A percentile compares a stretch with the other conserved stretches of the same genome.
These are phyloP conservation scores for Nasonia giraulti DNA, from an alignment of 1,140 invertebrate genomes.

Conservation along the genomic window DNA sequence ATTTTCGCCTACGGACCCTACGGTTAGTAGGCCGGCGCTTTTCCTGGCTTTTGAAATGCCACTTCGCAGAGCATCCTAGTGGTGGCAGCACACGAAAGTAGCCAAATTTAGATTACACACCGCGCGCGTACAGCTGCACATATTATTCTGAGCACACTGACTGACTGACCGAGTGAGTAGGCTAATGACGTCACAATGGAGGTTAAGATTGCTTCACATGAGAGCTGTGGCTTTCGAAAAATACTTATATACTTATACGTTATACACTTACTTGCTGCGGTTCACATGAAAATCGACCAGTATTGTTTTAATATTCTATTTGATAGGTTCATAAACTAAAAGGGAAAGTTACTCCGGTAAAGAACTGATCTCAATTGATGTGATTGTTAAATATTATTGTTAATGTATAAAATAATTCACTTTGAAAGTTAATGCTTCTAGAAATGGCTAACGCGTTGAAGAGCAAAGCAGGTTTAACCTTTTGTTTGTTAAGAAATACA, in stretches of 20 bases:
- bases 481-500: background rate
- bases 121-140: background rate
- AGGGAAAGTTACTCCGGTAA: background rate
- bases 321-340: constrained; percentile 34
- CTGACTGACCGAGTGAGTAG: too few species aligned
- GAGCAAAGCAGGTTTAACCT: background rate
- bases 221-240: background rate
- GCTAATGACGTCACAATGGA: constrained; percentile 10
- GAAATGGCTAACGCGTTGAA: background rate
- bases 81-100: constrained; percentile 52
- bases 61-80: constrained; percentile 48
- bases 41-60: constrained; percentile 51
- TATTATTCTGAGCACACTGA: background rate
- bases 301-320: constrained; percentile 33
- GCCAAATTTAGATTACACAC: constrained; percentile 23
- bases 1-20: constrained; percentile 57
- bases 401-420: background rate
- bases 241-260: too few species aligned
- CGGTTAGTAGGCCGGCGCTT: constrained; percentile 43
- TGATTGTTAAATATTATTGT: background rate
- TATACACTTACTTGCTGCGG: background rate
- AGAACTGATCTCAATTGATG: background rate
- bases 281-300: constrained; percentile 4
- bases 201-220: background rate
- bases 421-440: background rate